These are phyloP conservation scores for Melanaphis sacchari DNA, from an alignment of 1,140 invertebrate genomes.

Conservation along the genomic window DNA sequence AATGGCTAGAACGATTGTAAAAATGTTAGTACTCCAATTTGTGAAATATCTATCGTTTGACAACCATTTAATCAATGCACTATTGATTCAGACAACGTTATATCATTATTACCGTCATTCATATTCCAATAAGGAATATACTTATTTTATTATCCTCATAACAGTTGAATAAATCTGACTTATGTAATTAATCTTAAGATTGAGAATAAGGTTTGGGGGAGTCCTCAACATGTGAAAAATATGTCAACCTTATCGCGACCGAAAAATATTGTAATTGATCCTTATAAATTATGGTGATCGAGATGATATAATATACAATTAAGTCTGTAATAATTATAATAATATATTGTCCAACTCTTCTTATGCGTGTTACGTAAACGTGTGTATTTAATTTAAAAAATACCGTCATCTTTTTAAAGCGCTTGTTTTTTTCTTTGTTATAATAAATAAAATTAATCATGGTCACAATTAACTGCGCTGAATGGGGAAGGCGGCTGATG, in stretches of 20 bases:
- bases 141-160: not conserved
- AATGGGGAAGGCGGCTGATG: not conserved
- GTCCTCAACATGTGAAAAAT: too few relatives aligned
- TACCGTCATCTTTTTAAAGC: not conserved
- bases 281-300: too few relatives aligned
- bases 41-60: not conserved
- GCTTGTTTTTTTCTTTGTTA: not conserved
- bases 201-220: not conserved
- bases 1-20: not conserved
- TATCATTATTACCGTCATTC: not conserved
- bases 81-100: not conserved
- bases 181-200: not conserved
- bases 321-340: too few relatives aligned
- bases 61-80: not conserved
- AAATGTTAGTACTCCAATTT: not conserved
- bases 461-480: not conserved
- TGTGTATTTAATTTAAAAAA: not conserved
- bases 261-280: not conserved
- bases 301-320: not conserved
- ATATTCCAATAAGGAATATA: not conserved
- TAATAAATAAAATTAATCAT: constrained; percentile 25
- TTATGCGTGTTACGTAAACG: not conserved
- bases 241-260: not conserved
- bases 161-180: not conserved
- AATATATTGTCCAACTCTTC: not conserved